Conservation (phyloP, 2,888 invertebrate species). For the Phytoseiulus persimilis region DNA sequence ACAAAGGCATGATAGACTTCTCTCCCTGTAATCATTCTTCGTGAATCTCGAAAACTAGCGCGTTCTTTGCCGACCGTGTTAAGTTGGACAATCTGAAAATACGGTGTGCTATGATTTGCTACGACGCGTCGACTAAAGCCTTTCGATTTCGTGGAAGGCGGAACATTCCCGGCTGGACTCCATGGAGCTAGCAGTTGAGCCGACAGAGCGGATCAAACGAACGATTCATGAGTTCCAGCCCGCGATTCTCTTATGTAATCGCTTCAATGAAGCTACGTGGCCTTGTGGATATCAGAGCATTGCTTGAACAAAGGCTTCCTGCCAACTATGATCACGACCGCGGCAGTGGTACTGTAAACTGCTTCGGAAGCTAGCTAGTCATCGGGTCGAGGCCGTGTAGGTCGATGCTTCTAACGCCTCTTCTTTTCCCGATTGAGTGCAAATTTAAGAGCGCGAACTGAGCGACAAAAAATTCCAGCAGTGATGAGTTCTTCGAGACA, state of each 20-base stretch:
- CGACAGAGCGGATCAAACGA: too few species aligned
- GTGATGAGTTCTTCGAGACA: too few species aligned
- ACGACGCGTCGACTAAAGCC: too few species aligned
- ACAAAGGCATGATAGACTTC: too few species aligned
- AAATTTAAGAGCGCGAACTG: not conserved
- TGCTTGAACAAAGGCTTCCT: not conserved
- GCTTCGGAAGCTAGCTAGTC: not conserved
- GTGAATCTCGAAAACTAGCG: too few species aligned
- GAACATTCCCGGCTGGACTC: too few species aligned
- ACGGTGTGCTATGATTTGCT: too few species aligned
- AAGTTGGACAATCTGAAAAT: too few species aligned
- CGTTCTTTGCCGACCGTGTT: too few species aligned
- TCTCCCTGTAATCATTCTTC: too few species aligned
- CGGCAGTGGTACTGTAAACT: not conserved
- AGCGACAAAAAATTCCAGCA: not conserved
- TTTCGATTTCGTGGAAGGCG: too few species aligned
- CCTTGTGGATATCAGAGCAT: not conserved
- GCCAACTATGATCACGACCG: not conserved
- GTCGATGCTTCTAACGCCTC: not conserved
- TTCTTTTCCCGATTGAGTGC: not conserved
- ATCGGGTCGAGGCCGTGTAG: not conserved
- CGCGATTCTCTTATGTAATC: not conserved
- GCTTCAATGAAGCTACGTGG: not conserved
- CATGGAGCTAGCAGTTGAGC: too few species aligned
- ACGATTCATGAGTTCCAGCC: not conserved